Base-by-base conservation (phyloP, 2,797 vertebrate genomes). In the Coregonus sp. region DNA sequence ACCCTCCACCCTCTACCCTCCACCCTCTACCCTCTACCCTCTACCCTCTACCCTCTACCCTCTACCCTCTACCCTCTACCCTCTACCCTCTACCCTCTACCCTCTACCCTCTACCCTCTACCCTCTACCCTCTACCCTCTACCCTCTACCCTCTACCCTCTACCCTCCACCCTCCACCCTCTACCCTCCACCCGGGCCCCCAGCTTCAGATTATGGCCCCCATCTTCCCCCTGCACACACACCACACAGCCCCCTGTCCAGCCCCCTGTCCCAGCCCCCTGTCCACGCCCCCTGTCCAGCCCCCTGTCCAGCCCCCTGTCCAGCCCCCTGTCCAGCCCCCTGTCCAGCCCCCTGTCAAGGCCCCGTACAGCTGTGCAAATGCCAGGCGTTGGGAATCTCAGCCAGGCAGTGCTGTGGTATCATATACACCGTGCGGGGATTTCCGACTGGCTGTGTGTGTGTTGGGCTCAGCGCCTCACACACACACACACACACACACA, bases 341-440 rank as follows among this genome's bases (percentile, higher is more conserved):
- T 25, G 25, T 25, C 25, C 1, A 88, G 75, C 75, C 75, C 87
- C 87, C 90, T 86, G 83, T 78, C 74, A 81, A 3, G 15, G 89
- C 80, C 86, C 87, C 89, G 90, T 95, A 93, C 96, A 96, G 95
- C 95, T 96, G 95, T 85, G 94, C 93, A 91, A 94, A 95, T 92
- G 94, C 93, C 78, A 84, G 81, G 90, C 91, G 87, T 93, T 91
- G 92, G 94, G 93, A 94, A 94, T 89, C 92, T 90, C 83, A 84
- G 25, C 25, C 25, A 25, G 25, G 25, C 25, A 25, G 92, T 79
- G 88, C 91, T 95, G 94, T 95, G 94, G 91, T 92, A 92, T 93
- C 94, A 91, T 92, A 92, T 93, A 90, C 94, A 92, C 88, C 73
- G 35, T 15, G 89, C 95, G 96, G 96, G 96, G 94, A 97, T 97